phyloP scores from a whole-genome alignment of 2,797 vertebrate species.

The Cichlasoma orientale region DNA sequence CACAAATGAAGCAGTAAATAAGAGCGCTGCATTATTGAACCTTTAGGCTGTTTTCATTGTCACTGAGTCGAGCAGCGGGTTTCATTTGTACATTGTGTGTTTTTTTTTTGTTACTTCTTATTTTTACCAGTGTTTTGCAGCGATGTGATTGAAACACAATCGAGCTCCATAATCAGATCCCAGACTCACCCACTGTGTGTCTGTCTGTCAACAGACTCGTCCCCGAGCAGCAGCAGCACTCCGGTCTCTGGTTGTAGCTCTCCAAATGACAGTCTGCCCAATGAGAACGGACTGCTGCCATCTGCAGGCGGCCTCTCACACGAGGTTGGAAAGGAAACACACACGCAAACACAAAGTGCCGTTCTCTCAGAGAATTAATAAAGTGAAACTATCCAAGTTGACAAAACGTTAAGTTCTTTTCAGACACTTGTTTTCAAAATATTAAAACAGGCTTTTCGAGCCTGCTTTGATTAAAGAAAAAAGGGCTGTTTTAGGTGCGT shows the following conservation, averaged over 20 bases:
- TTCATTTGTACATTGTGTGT: not conserved
- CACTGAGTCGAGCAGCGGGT: not conserved
- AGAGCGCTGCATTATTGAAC: not conserved
- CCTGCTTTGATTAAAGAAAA: not conserved
- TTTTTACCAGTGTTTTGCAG: not conserved
- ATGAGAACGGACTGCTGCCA: constrained; percentile 88
- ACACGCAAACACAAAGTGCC: not conserved
- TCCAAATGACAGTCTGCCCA: constrained; percentile 90
- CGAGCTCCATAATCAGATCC: not conserved
- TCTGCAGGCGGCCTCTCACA: constrained; percentile 78
- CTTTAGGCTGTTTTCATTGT: not conserved
- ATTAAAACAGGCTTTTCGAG: constrained; percentile 10
- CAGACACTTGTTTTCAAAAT: not conserved
- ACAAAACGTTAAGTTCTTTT: not conserved
- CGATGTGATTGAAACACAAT: not conserved
- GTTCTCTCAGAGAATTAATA: not conserved
- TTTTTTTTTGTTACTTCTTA: not conserved
- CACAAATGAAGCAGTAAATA: not conserved
- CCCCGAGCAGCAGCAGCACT: constrained; percentile 95
- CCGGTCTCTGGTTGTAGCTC: constrained; percentile 95
- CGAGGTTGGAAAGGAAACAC: constrained; percentile 80
- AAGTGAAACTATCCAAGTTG: not conserved
- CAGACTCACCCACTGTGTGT: not conserved
- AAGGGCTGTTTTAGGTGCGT: constrained; percentile 35
- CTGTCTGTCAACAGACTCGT: constrained; percentile 83